phyloP scores from a whole-genome alignment of 2,797 vertebrate species.

The Paedocypris micromegethes region DNA sequence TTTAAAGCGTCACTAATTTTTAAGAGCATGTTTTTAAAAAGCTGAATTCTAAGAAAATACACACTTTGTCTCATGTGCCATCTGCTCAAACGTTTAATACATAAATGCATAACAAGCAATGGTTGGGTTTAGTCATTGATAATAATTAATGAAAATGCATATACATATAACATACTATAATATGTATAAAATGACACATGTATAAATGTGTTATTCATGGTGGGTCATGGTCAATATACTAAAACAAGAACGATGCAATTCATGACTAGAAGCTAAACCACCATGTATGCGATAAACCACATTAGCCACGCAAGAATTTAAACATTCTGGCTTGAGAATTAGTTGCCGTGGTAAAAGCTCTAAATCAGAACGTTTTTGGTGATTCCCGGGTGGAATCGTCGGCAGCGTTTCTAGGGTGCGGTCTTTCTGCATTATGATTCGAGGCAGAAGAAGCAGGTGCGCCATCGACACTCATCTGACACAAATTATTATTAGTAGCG shows the following conservation, averaged over 20 bases:
- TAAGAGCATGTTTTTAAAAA: no score
- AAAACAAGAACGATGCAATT: slow-evolving; percentile 6
- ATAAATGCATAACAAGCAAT: no score
- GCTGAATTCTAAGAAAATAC: background rate
- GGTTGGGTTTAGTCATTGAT: no score
- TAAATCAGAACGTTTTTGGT: background rate
- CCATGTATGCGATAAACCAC: no score
- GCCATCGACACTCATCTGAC: slow-evolving; percentile 50
- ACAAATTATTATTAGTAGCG: background rate
- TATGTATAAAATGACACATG: no score
- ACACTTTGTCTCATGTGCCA: background rate
- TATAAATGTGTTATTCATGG: no score
- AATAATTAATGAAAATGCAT: no score
- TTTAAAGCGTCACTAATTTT: background rate
- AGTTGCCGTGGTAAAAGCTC: background rate
- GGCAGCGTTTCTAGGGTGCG: slow-evolving; percentile 68
- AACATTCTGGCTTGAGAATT: background rate
- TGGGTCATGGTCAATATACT: background rate
- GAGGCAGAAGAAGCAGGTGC: slow-evolving; percentile 60
- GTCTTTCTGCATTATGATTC: slow-evolving; percentile 81
- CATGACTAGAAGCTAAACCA: background rate
- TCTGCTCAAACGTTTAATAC: no score
- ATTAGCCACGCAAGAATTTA: background rate
- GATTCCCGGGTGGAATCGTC: slow-evolving; percentile 10
- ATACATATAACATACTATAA: no score